Percentiles rank a stretch among this genome's conserved stretches.
Evolutionary conservation across 2,113 vertebrate species (phyloP).

Genomic region (Sapajus apella): DNA sequence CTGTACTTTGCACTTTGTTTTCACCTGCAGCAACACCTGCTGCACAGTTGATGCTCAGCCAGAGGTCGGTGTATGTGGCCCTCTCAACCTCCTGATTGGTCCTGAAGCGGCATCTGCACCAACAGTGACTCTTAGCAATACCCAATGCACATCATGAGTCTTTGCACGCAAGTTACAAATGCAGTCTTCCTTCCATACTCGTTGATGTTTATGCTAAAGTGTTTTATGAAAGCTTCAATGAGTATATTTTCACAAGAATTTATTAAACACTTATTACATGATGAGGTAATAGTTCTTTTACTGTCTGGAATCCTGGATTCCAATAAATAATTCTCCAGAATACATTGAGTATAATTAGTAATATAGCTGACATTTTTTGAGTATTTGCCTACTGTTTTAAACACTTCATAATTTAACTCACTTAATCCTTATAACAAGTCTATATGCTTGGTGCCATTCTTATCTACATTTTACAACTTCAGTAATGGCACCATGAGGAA

Average conservation of each 20-base stretch:
- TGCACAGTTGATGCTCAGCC: background rate
- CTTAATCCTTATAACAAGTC: background rate
- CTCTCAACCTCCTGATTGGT: background rate
- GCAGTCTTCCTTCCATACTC: background rate
- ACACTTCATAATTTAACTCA: background rate
- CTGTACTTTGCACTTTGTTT: background rate
- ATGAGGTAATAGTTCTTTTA: background rate
- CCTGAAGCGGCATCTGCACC: background rate
- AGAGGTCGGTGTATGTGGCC: too few species aligned
- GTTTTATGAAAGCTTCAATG: background rate
- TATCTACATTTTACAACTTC: background rate
- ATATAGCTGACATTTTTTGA: background rate
- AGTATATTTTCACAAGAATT: background rate
- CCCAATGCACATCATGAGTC: background rate
- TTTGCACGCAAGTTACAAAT: background rate
- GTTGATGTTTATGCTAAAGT: background rate
- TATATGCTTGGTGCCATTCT: background rate
- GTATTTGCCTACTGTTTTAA: background rate
- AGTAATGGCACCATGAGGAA: background rate
- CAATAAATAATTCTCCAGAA: background rate
- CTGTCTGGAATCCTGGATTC: background rate
- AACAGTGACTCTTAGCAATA: background rate
- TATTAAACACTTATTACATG: background rate
- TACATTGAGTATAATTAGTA: slow-evolving; percentile 9
- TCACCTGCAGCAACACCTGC: background rate